Evolutionary conservation across 2,797 vertebrate species (phyloP).

Genomic region (Etheostoma perlongum): DNA sequence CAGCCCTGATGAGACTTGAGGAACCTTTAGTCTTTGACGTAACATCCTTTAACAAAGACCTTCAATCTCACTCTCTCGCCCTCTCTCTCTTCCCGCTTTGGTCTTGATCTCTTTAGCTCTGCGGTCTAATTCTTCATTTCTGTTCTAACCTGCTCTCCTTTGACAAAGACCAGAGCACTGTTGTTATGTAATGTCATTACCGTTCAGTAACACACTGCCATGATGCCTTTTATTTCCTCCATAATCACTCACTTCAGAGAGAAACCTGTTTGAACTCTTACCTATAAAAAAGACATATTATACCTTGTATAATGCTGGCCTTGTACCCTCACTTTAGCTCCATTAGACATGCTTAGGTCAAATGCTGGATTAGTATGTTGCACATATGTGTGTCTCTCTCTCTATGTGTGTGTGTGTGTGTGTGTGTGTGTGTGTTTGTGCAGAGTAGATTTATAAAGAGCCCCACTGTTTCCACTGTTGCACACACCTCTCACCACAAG

Average conservation of each 20-base stretch:
- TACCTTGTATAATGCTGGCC: conserved; percentile 74
- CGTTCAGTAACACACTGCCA: conserved; percentile 66
- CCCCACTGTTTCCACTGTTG: conserved; percentile 62
- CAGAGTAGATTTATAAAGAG: conserved; percentile 58
- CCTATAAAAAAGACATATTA: conserved; percentile 63
- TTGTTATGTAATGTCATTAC: conserved; percentile 79
- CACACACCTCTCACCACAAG: conserved; percentile 38
- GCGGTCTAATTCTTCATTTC: conserved; percentile 34
- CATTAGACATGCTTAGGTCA: conserved; percentile 42
- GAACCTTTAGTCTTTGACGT: conserved; percentile 25
- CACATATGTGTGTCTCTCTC: conserved; percentile 6
- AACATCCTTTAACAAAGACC: conserved; percentile 31
- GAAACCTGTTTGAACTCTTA: conserved; percentile 48
- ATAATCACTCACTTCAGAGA: conserved; percentile 65
- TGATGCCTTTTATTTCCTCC: conserved; percentile 76
- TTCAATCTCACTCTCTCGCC: conserved; percentile 11
- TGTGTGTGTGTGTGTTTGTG: conserved; percentile 36
- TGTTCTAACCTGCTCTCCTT: conserved; percentile 46
- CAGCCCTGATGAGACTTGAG: conserved; percentile 1
- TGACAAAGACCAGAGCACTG: conserved; percentile 81
- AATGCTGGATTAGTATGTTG: conserved; percentile 35
- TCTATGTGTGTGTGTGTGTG: conserved; percentile 31
- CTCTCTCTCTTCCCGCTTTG: neutral
- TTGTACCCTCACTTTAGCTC: conserved; percentile 68
- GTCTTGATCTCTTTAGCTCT: conserved; percentile 16